A percentile compares a stretch with the other conserved stretches of the same genome.
Conservation (phyloP, 1,140 invertebrate genomes). For the Drosophila repleta region DNA sequence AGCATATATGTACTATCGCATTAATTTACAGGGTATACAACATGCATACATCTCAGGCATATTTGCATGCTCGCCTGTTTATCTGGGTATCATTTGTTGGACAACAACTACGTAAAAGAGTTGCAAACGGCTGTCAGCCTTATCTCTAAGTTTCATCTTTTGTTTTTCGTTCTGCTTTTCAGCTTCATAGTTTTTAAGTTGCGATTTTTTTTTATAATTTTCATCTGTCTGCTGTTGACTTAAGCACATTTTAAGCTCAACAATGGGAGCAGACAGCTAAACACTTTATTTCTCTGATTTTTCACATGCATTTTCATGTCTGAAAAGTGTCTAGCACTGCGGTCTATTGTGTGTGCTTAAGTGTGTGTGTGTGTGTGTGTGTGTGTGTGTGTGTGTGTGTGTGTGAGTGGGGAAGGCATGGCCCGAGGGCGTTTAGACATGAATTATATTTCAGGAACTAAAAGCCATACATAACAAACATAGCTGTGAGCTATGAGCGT, state of each 20-base stretch:
- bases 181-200: slow-evolving; percentile 12
- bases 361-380: slow-evolving; percentile 5
- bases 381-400: slow-evolving; percentile 3
- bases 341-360: slow-evolving; percentile 28
- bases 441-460: slow-evolving; percentile 3
- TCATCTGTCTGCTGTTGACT: slow-evolving; percentile 33
- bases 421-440: neutral
- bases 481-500: slow-evolving; percentile 19
- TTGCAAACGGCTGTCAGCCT: slow-evolving; percentile 20
- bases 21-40: slow-evolving; percentile 13
- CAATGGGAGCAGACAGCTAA: slow-evolving; percentile 5
- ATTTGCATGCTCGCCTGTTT: too few species aligned
- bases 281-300: slow-evolving; percentile 70
- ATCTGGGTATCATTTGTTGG: too few species aligned
- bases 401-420: neutral
- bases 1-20: too few species aligned
- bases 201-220: neutral
- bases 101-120: neutral
- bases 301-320: slow-evolving; percentile 74
- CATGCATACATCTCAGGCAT: neutral
- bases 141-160: slow-evolving; percentile 40
- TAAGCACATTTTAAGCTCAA: slow-evolving; percentile 29
- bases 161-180: slow-evolving; percentile 42
- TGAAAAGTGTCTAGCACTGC: slow-evolving; percentile 69
- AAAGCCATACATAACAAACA: slow-evolving; percentile 24